Base-by-base conservation (phyloP, 2,888 invertebrate species). In the Tortricodes alternella region DNA sequence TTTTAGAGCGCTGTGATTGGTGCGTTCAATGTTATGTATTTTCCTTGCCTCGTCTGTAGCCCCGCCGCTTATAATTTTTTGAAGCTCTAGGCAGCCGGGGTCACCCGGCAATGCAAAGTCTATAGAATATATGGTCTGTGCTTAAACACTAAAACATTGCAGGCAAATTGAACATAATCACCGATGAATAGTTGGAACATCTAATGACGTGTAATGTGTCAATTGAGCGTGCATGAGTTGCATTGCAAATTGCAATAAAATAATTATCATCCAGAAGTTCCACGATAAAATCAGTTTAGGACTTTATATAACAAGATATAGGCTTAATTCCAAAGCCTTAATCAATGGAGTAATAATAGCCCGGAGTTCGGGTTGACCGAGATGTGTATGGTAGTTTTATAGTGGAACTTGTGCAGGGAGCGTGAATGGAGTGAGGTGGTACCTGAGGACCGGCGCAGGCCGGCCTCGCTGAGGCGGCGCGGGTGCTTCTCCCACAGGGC, bases 361-460 rank as follows among this genome's bases (percentile, higher is more conserved):
- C n/a, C n/a, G n/a, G n/a, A 56, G 50, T 59, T 61, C 46, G 62
- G 58, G 67, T 62, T 39, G 48, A 52, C 15, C 43, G 59, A 60
- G 60, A 62, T 41, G 41, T 27, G 53, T 62, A 63, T 62, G 55
- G 41, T 64, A 59, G 64, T 62, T 63, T 62, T 68, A 60, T 63
- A 53, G 48, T 53, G 48, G 56, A 56, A 50, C 43, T 32, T 37
- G n/a, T 29, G 48, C 6, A 1, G 9, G 5, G 19, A 18, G 9
- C 24, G 18, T 18, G 23, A 18, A 43, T 48, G 24, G 37, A 16
- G 46, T 46, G 60, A 46, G 58, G 59, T 60, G 60, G 57, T 93
- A 95, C 95, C 95, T 93, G 95, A 94, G 76, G 94, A 93, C 83
- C 95, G 92, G 74, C 94, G 92, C 67, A 95, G 92, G 76, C 94